Evolutionary conservation across 2,888 invertebrate genomes (phyloP), one percentile per base, ranked within the genome.

Genomic region (Polydrusus tereticollis): DNA sequence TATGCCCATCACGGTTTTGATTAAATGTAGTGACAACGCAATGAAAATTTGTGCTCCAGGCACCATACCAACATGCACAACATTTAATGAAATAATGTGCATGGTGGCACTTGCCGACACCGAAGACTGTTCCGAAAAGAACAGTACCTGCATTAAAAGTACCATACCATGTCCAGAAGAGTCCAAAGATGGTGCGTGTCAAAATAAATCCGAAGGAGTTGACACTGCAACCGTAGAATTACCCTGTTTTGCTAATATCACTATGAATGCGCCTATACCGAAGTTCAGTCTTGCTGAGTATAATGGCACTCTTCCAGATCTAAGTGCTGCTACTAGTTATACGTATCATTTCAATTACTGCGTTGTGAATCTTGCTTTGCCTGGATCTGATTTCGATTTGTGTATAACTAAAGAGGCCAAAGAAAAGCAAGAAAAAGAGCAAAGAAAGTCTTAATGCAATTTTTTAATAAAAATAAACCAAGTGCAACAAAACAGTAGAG

Each of bases 161-260:
- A 77, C 74, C 0, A 77, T 80, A 16, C 78, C 80, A 12, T 82
- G 82, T 67, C 26, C 76, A 6, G 78, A 79, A n/a, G 74, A 65
- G 23, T 60, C 52, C 1, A 66, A 73, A 33, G 80, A 81, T 52
- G 69, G 75, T 4, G 66, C 80, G 57, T 81, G 82, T 62, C 69
- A 76, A 59, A 79, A 79, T 60, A 80, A 79, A 50, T 78, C 78
- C 0, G 77, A 75, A 64, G 78, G 70, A 12, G 71, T 72, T 8
- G 58, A 76, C 20, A 50, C 36, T 7, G 41, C 55, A 6, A 70
- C 70, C 6, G 57, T 72, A 5, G 77, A 77, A 23, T 69, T 84
- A 50, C 84, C 84, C 5, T 84, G 84, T 74, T 80, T 84, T 50
- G 80, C 82, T 0, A 84, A 83, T 73, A 80, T 83, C 55, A 84